Evolutionary conservation across 1,140 invertebrate genomes (phyloP).

Genomic region (Pachypsylla venusta): DNA sequence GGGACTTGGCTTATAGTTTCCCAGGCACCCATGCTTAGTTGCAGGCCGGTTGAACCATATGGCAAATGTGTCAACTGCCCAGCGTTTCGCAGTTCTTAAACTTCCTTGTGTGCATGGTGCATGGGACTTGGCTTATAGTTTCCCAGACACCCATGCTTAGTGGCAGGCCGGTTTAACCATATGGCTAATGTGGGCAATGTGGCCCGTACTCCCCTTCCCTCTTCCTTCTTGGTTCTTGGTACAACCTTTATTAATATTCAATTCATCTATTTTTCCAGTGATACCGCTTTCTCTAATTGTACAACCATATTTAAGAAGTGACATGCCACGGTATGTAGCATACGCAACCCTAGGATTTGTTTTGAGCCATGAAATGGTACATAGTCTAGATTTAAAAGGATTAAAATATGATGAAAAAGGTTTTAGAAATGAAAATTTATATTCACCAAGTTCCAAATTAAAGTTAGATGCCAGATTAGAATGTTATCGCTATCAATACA

Average conservation of each 20-base stretch:
- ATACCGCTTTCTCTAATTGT: constrained; percentile 50
- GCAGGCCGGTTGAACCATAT: too few species aligned
- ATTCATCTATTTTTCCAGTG: constrained; percentile 27
- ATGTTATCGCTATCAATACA: constrained; percentile 44
- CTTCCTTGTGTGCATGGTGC: too few species aligned
- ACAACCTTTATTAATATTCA: too few species aligned
- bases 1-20: too few species aligned
- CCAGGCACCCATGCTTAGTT: too few species aligned
- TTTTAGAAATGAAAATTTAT: constrained; percentile 39
- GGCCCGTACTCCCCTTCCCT: too few species aligned
- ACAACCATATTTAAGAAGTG: constrained; percentile 39
- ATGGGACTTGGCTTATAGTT: too few species aligned
- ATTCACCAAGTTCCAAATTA: constrained; percentile 38
- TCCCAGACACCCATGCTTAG: too few species aligned
- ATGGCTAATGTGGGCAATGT: too few species aligned
- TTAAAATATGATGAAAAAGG: constrained; percentile 19
- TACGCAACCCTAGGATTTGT: constrained; percentile 37
- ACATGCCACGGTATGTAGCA: constrained; percentile 33
- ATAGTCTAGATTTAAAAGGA: constrained; percentile 36
- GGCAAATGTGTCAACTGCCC: too few species aligned
- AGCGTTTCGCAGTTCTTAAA: too few species aligned
- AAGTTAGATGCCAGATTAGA: constrained; percentile 40
- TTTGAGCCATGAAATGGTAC: constrained; percentile 37
- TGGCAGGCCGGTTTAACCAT: too few species aligned
- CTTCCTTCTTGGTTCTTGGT: background rate